Percentiles rank a stretch among this genome's conserved stretches.
These are phyloP conservation scores for Phalacrocorax pelagicus DNA, from an alignment of 2,113 vertebrate species.

Conservation along the genomic window DNA sequence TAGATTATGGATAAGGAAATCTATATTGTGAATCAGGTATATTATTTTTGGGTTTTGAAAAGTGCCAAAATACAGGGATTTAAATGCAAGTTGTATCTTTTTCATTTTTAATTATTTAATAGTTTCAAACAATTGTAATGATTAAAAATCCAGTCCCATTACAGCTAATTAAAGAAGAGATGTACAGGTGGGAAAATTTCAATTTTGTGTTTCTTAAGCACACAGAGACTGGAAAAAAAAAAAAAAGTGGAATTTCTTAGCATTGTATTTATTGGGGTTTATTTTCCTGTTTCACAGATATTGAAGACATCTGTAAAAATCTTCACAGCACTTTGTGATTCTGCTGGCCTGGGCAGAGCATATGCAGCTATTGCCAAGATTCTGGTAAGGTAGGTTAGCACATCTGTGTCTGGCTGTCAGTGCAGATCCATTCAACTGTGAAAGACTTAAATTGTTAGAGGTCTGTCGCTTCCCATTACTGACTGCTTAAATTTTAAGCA, in stretches of 20 bases:
- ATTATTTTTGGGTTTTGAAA: not conserved
- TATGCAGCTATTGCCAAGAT: slow-evolving; percentile 74
- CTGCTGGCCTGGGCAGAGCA: slow-evolving; percentile 71
- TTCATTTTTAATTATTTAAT: not conserved
- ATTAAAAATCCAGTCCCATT: not conserved
- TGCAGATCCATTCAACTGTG: slow-evolving; percentile 72
- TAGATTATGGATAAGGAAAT: not conserved
- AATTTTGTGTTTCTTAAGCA: not conserved
- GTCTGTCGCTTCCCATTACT: slow-evolving; percentile 79
- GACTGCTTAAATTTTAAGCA: slow-evolving; percentile 79
- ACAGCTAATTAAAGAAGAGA: not conserved
- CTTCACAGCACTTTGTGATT: slow-evolving; percentile 66
- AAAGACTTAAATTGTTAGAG: slow-evolving; percentile 79
- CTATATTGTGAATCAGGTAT: not conserved
- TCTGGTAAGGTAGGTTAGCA: slow-evolving; percentile 77
- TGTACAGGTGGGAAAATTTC: not conserved
- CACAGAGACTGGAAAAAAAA: not conserved
- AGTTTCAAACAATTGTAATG: not conserved
- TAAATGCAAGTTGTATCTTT: not conserved
- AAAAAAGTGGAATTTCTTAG: not conserved
- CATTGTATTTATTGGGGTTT: not conserved
- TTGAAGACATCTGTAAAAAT: slow-evolving; percentile 67
- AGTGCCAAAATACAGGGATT: not conserved
- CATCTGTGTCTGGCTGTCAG: slow-evolving; percentile 70
- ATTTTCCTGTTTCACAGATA: slow-evolving; percentile 55